Evolutionary conservation across 2,888 invertebrate genomes (phyloP).

Genomic region (Sycophila texana): DNA sequence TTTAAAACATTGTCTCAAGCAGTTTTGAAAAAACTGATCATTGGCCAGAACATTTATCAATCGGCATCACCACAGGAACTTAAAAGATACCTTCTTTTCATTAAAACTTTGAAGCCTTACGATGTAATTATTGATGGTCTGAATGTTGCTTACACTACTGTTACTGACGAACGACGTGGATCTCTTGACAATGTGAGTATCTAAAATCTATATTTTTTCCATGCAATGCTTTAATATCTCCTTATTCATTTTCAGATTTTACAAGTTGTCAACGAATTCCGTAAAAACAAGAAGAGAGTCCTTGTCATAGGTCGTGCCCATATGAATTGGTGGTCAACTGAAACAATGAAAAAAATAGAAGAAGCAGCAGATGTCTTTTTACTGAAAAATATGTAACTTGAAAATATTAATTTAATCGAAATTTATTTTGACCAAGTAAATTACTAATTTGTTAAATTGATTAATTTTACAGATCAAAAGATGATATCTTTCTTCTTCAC

Average conservation of each 20-base stretch:
- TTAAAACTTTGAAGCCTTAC: conserved; percentile 82
- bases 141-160: conserved; percentile 79
- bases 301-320: conserved; percentile 86
- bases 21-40: conserved; percentile 82
- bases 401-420: too few species aligned
- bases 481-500: conserved; percentile 90
- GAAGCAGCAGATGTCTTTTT: conserved; percentile 80
- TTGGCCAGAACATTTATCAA: conserved; percentile 85
- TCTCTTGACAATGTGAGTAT: conserved; percentile 61
- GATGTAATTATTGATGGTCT: conserved; percentile 91
- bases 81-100: conserved; percentile 80
- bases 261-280: conserved; percentile 81
- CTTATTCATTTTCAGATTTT: conserved; percentile 70
- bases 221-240: conserved; percentile 55
- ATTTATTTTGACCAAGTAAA: too few species aligned
- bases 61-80: conserved; percentile 87
- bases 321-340: conserved; percentile 83
- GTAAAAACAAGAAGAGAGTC: conserved; percentile 78
- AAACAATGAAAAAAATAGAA: conserved; percentile 78
- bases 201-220: neutral
- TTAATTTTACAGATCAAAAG: conserved; percentile 80
- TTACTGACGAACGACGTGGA: neutral
- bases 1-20: conserved; percentile 80
- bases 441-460: neutral
- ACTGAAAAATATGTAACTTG: conserved; percentile 82